Percentiles rank a stretch among this genome's conserved stretches.
These are phyloP conservation scores for Thysanoteuthis rhombus DNA, from an alignment of 2,888 invertebrate species.

Conservation along the genomic window DNA sequence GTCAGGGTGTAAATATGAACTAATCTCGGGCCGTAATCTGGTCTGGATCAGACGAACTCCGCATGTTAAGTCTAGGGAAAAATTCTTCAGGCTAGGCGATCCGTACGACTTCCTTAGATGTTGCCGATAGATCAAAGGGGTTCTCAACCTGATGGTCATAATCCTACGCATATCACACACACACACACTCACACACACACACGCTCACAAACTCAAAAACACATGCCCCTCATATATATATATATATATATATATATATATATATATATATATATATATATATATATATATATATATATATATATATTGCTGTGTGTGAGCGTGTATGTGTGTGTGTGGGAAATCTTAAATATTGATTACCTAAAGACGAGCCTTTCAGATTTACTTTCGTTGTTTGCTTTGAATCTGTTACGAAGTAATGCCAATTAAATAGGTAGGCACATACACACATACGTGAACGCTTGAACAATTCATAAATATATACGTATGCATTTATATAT, in stretches of 20 bases:
- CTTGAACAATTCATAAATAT: too few species aligned
- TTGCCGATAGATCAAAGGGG: not conserved
- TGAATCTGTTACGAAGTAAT: too few species aligned
- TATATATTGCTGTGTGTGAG: not conserved
- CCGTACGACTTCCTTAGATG: not conserved
- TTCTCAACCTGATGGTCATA: not conserved
- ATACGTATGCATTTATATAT: not conserved
- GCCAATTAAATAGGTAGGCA: too few species aligned
- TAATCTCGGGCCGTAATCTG: not conserved
- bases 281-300: not conserved
- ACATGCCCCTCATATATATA: not conserved
- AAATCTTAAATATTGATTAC: too few species aligned
- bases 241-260: conserved; percentile 12
- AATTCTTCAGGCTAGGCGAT: not conserved
- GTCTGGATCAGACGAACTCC: not conserved
- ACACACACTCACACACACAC: too few species aligned
- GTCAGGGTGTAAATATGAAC: conserved; percentile 12
- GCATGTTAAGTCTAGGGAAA: not conserved
- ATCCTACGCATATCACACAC: too few species aligned
- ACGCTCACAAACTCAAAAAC: too few species aligned
- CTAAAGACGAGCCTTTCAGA: too few species aligned
- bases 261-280: not conserved
- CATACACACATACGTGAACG: too few species aligned
- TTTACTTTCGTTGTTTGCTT: too few species aligned
- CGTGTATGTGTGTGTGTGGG: too few species aligned